Conservation (phyloP, 1,140 invertebrate species). For the Pissodes strobi region DNA sequence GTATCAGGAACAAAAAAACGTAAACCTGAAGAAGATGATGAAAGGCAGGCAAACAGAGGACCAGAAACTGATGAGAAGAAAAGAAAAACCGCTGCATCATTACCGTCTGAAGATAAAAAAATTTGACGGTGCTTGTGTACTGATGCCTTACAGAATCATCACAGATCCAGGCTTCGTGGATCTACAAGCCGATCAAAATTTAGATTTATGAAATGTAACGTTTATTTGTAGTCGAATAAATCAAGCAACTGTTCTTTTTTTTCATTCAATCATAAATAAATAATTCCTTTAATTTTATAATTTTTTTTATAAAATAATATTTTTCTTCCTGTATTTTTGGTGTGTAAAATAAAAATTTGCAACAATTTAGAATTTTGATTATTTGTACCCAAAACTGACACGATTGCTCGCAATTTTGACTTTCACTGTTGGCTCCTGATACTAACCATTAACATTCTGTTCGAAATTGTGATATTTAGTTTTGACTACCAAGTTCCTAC, state of each 20-base stretch:
- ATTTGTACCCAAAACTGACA: no score
- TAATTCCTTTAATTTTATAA: neutral
- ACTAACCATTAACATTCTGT: no score
- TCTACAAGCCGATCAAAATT: neutral
- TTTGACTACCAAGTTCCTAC: no score
- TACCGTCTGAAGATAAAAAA: neutral
- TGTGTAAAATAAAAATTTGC: neutral
- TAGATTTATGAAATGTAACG: neutral
- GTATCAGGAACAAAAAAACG: no score
- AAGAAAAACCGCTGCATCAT: no score
- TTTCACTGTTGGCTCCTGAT: no score
- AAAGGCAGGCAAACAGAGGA: no score
- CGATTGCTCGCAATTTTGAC: no score
- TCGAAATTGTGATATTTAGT: no score
- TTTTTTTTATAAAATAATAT: neutral
- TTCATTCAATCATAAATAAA: neutral
- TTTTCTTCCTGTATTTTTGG: neutral
- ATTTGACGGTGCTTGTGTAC: neutral
- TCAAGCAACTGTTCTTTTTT: neutral
- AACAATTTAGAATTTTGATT: no score
- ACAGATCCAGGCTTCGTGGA: neutral
- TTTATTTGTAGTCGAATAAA: neutral
- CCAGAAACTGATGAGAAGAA: no score
- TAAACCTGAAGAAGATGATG: no score
- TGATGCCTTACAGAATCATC: neutral